Evolutionary conservation across 2,888 invertebrate species (phyloP), one percentile per base, ranked within the genome.

Genomic region (Parnassius glacialis): DNA sequence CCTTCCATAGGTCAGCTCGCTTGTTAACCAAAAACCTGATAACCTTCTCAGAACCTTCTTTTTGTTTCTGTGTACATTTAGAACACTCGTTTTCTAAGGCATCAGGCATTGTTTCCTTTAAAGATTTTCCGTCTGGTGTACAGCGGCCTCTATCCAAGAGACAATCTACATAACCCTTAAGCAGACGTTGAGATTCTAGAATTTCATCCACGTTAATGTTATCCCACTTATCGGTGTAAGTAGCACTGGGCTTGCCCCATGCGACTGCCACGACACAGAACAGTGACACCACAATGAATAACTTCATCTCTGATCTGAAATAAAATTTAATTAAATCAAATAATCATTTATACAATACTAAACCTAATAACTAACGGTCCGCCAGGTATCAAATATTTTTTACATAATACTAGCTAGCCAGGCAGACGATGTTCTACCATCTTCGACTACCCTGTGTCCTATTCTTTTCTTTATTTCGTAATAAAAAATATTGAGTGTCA

Each of bases 171-270:
- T 95, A 95, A 60, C 93, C 94, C 67, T 93, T 93, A 52, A 95
- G 84, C 11, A 95, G 86, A 51, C 95, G 92, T 3, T 94, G 91
- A 52, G 94, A 95, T 68, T 89, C 90, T 2, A 95, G 85, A 66
- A 95, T 93, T 73, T 94, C 92, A 34, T 95, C 94, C 42, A 95
- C 78, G 73, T 95, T 93, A 68, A 95, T 89, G 76, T 94, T 93
- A 79, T 95, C 95, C 84, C 94, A 95, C 76, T 94, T 95, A 67
- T 94, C 93, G 0, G 94, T 94, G 81, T 95, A 95, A 41, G 88
- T 90, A 2, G 83, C 75, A 0, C 83, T 87, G 2, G 91, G 87
- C 20, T 83, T 85, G 9, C 79, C 84, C 67, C 80, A 81, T 0
- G 83, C 80, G 1, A 81, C 71, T 53, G 81, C 85, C n/a, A 87